Conservation (phyloP, 2,888 invertebrate species). For the Eupeodes latifasciatus region DNA sequence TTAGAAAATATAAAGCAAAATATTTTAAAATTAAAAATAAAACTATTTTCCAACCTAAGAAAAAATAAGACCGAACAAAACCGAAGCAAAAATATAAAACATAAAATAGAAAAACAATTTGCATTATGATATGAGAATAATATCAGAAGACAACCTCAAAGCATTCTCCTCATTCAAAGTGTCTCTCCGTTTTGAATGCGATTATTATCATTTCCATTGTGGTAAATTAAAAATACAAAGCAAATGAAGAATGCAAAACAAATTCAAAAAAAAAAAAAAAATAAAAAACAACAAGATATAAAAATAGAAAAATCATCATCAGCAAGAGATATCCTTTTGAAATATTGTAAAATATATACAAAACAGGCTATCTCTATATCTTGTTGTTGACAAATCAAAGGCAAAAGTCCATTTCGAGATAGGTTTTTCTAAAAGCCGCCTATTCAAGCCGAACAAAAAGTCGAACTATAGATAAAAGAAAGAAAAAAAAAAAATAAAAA, state of each 20-base stretch:
- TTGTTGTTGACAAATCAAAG: slow-evolving; percentile 73
- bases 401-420: slow-evolving; percentile 75
- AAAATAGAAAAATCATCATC: slow-evolving; percentile 55
- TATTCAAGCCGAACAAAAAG: slow-evolving; percentile 74
- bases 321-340: slow-evolving; percentile 46
- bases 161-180: slow-evolving; percentile 72
- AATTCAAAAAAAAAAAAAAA: background rate
- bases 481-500: background rate
- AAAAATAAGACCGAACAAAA: slow-evolving; percentile 22
- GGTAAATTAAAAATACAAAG: slow-evolving; percentile 75
- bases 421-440: slow-evolving; percentile 73
- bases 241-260: slow-evolving; percentile 40
- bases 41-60: slow-evolving; percentile 33
- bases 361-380: slow-evolving; percentile 62
- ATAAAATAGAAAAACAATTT: slow-evolving; percentile 60
- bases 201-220: slow-evolving; percentile 74
- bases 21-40: slow-evolving; percentile 23
- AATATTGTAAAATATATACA: background rate
- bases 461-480: slow-evolving; percentile 38
- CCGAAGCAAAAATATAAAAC: slow-evolving; percentile 20
- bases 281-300: slow-evolving; percentile 10
- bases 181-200: slow-evolving; percentile 75
- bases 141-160: slow-evolving; percentile 70
- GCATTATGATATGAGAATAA: slow-evolving; percentile 66
- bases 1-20: slow-evolving; percentile 31